Percentiles rank a stretch among this genome's conserved stretches.
Conservation (phyloP, 2,888 invertebrate species). For the Rhaphigaster nebulosa region DNA sequence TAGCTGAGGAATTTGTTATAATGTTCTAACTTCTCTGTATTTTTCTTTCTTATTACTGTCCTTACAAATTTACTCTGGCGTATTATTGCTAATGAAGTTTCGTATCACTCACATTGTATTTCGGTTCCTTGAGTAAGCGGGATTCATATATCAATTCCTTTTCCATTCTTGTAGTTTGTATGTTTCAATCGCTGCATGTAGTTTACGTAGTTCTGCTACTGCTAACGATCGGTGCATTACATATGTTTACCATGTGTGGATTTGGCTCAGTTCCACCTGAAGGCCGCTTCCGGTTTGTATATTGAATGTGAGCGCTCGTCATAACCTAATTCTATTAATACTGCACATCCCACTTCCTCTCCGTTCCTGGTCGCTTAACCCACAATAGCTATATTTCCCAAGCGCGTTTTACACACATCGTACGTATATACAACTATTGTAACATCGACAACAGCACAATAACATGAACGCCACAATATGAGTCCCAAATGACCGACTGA, state of each 20-base stretch:
- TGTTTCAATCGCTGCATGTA: background rate
- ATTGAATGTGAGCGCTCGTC: background rate
- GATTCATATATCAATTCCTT: too few species aligned
- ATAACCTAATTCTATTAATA: constrained; percentile 22
- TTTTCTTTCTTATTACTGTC: too few species aligned
- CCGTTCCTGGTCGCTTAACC: background rate
- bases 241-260: background rate
- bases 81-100: too few species aligned
- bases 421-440: background rate
- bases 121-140: too few species aligned
- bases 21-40: too few species aligned
- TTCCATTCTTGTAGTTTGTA: too few species aligned
- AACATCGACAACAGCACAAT: rapidly evolving
- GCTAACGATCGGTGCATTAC: background rate
- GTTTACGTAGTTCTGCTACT: background rate
- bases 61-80: too few species aligned
- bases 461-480: background rate
- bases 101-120: too few species aligned
- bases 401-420: background rate
- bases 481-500: background rate
- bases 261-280: background rate
- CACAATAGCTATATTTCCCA: background rate
- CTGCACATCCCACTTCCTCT: background rate
- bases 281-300: constrained; percentile 9
- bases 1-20: too few species aligned